Evolutionary conservation across 2,797 vertebrate species (phyloP), one percentile per base, ranked within the genome.

Genomic region (Halcyon smyrnensis): DNA sequence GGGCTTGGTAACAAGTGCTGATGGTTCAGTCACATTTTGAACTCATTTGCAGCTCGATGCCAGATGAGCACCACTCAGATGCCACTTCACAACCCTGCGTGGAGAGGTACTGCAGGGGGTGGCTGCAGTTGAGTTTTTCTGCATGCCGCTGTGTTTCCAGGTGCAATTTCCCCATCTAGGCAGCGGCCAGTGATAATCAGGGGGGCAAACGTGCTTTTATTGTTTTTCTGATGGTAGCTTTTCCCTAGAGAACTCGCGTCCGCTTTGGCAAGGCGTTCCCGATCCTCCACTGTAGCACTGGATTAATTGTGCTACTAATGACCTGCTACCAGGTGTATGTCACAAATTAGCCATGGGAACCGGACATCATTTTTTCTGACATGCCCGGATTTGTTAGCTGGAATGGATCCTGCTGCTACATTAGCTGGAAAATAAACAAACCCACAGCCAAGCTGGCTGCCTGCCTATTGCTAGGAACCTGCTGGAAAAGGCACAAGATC

Each of bases 371-470:
- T 80, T 45, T 45, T 12, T 39, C 37, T 37, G 84, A 54, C 71
- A 20, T 75, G 51, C 84, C 91, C 82, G 15, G 34, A 36, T 85
- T 16, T 82, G 75, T 77, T 68, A 56, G 60, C 87, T 94, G 90
- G 86, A 96, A 10, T 82, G 27, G 84, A 81, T 95, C 75, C 87
- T 93, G 73, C 92, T 84, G 84, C 89, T 94, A 73, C 89, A 93
- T 87, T 84, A 83, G 89, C 92, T 92, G 93, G 87, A 93, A 96
- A 95, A 93, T 34, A 95, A 97, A 95, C 92, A 96, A 76, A 91
- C 4, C 77, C 80, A 4, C 15, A 50, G 94, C 95, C 92, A 95
- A 92, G 79, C 79, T 95, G 95, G 91, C 79, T 8, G 45, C 2
- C 0, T 28, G 86, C 95, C 89, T 32, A 15, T 21, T 63, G 87